These are phyloP conservation scores for Murina feae DNA, from an alignment of 2,113 vertebrate genomes.

Conservation along the genomic window DNA sequence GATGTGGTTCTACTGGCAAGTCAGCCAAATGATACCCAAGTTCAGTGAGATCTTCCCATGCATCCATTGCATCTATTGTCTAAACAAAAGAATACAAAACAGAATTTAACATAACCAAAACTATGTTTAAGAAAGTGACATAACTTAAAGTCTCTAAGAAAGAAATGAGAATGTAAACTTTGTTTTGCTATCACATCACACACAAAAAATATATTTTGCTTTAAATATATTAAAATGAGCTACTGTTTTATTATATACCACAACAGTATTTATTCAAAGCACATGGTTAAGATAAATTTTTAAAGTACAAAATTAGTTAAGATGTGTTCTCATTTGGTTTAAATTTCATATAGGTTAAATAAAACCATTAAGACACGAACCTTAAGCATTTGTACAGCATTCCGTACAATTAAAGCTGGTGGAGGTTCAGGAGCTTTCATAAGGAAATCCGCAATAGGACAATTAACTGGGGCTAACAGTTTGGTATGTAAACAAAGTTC, in stretches of 20 bases:
- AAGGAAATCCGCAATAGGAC: slow-evolving; percentile 91
- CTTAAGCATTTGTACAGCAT: slow-evolving; percentile 95
- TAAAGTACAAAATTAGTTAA: slow-evolving; percentile 29
- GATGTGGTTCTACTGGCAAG: slow-evolving; percentile 93
- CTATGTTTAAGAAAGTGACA: background rate
- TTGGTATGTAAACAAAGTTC: slow-evolving; percentile 96
- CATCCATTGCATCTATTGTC: slow-evolving; percentile 95
- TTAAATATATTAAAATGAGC: slow-evolving; percentile 21
- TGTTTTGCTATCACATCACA: background rate
- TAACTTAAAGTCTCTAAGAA: background rate
- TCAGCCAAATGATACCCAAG: slow-evolving; percentile 94
- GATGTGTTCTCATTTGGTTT: background rate
- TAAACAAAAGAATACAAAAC: slow-evolving; percentile 61
- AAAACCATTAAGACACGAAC: slow-evolving; percentile 76
- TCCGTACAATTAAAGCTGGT: slow-evolving; percentile 86
- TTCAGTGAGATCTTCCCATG: slow-evolving; percentile 92
- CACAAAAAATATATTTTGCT: background rate
- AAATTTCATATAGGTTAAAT: slow-evolving; percentile 17
- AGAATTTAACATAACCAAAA: background rate
- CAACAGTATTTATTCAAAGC: background rate
- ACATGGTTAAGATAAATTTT: background rate
- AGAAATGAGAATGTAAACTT: slow-evolving; percentile 13
- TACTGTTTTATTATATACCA: background rate
- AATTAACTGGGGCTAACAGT: slow-evolving; percentile 88
- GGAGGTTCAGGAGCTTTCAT: slow-evolving; percentile 96